These are phyloP conservation scores for Dendroctonus ponderosae DNA, from an alignment of 1,140 invertebrate species.

Conservation along the genomic window DNA sequence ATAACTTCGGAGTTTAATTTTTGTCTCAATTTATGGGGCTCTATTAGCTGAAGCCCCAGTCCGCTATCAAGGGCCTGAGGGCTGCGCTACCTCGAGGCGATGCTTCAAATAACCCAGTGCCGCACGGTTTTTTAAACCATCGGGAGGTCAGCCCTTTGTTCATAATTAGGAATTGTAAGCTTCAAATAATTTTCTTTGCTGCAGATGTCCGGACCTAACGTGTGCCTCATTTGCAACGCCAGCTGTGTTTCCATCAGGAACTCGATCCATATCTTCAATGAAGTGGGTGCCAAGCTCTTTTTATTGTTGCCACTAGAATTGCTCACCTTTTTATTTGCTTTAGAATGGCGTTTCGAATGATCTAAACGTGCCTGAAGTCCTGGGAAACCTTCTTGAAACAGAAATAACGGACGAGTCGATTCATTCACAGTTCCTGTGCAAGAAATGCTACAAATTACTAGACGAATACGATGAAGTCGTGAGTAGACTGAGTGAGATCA, in stretches of 20 bases:
- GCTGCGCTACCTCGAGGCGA: not conserved
- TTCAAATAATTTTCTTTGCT: not conserved
- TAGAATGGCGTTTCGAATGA: constrained; percentile 5
- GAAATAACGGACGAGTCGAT: constrained; percentile 53
- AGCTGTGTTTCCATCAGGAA: constrained; percentile 57
- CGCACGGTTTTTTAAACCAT: not conserved
- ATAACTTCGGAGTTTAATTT: no score
- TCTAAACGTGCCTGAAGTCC: constrained; percentile 49
- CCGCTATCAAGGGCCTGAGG: not conserved
- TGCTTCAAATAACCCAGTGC: not conserved
- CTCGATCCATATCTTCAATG: not conserved
- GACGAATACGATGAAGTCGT: constrained; percentile 63
- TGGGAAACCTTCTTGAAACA: constrained; percentile 55
- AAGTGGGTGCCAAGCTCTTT: constrained; percentile 4
- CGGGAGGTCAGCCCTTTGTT: not conserved
- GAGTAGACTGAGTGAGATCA: constrained; percentile 41
- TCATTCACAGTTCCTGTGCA: constrained; percentile 60
- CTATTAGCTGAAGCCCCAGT: not conserved
- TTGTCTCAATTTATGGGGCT: no score
- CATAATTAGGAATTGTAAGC: not conserved
- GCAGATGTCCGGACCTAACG: constrained; percentile 20
- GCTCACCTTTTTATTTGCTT: not conserved
- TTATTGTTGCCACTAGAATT: not conserved
- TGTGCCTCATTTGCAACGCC: constrained; percentile 59
- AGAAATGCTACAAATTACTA: constrained; percentile 63